These are phyloP conservation scores for Cyprinus carpio DNA, from an alignment of 2,113 vertebrate species.

Conservation along the genomic window DNA sequence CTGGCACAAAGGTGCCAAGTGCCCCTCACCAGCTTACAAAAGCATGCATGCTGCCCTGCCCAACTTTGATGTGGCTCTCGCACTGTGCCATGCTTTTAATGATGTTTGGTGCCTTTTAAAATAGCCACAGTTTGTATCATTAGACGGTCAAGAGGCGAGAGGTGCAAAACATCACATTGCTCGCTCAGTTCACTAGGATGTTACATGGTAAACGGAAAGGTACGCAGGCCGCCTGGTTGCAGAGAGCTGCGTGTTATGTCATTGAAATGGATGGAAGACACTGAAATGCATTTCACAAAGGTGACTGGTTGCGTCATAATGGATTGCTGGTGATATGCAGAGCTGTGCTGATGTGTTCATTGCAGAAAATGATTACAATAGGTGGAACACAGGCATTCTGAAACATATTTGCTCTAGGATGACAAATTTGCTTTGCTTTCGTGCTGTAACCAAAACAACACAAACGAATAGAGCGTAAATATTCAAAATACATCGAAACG, in stretches of 20 bases:
- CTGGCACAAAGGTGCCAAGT: constrained; percentile 5
- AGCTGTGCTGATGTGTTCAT: constrained; percentile 13
- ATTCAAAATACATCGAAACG: constrained; percentile 3
- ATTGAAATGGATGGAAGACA: constrained; percentile 26
- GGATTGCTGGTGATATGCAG: constrained; percentile 35
- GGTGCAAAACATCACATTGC: neutral
- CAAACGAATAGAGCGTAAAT: neutral
- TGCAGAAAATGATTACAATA: neutral
- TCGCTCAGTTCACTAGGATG: neutral
- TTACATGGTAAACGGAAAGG: neutral
- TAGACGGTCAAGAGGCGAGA: neutral
- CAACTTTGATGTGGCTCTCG: neutral
- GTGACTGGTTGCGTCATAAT: constrained; percentile 39
- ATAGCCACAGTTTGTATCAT: constrained; percentile 17
- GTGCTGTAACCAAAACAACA: neutral
- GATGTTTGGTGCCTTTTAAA: neutral
- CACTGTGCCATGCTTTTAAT: neutral
- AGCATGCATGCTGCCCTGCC: neutral
- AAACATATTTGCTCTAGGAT: neutral
- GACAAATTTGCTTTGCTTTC: constrained; percentile 9
- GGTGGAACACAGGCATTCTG: neutral
- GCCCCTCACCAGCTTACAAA: constrained; percentile 18
- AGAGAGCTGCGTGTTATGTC: constrained; percentile 22
- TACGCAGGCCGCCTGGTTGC: neutral
- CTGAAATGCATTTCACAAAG: constrained; percentile 25